Conservation (phyloP, 2,888 invertebrate genomes). For the Octodonta nipae region DNA sequence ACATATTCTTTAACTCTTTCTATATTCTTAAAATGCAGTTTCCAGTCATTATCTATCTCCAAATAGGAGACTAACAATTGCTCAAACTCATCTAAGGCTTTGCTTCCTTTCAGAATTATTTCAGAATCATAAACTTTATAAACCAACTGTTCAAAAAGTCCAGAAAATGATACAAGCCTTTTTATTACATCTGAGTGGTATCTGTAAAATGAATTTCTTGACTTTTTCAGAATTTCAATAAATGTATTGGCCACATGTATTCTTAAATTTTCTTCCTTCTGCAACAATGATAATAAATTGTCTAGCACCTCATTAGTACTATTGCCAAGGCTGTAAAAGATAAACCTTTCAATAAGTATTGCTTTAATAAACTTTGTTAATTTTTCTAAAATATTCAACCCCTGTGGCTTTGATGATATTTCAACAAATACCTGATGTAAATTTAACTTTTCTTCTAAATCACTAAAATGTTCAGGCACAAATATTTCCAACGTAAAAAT, state of each 20-base stretch:
- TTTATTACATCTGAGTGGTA: constrained; percentile 12
- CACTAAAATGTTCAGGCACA: constrained; percentile 32
- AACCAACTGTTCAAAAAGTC: constrained; percentile 22
- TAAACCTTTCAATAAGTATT: no score
- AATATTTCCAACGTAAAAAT: constrained; percentile 36
- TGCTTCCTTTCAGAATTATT: constrained; percentile 11
- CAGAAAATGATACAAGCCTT: constrained; percentile 15
- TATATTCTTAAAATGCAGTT: no score
- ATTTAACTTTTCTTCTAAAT: constrained; percentile 21
- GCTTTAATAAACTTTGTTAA: constrained; percentile 24
- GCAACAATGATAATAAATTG: constrained; percentile 17
- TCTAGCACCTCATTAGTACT: constrained; percentile 17
- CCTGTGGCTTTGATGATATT: constrained; percentile 17
- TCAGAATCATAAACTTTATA: constrained; percentile 22
- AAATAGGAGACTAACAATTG: constrained; percentile 13
- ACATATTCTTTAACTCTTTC: no score
- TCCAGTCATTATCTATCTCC: no score
- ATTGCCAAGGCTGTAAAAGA: constrained; percentile 19
- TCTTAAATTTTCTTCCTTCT: no score
- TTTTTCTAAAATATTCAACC: constrained; percentile 25
- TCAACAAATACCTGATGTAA: constrained; percentile 24
- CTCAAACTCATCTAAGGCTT: constrained; percentile 16
- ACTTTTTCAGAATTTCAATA: constrained; percentile 15
- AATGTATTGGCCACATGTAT: constrained; percentile 21
- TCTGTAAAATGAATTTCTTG: constrained; percentile 12